Evolutionary conservation across 1,140 invertebrate genomes (phyloP), one percentile per base, ranked within the genome.

Genomic region (Proctacanthus coquilletti): DNA sequence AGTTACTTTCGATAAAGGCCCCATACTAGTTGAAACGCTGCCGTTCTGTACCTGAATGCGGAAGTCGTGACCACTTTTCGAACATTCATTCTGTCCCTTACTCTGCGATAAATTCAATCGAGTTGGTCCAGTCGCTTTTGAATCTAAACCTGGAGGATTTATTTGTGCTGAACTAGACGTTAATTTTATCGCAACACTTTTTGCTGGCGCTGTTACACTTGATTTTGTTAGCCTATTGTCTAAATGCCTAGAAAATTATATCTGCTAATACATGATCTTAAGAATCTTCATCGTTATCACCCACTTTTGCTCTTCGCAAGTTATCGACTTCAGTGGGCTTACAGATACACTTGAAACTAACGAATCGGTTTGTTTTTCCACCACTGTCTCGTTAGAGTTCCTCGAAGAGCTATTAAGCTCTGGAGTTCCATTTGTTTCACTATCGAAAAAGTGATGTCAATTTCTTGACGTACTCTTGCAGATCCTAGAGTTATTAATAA

Each of bases 11-110:
- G 50, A 46, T 19, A 60, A 42, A 41, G 52, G 40, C 2, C 57
- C 57, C 18, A 48, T 49, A 11, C 43, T 42, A 3, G 57, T 60
- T 25, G 48, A 51, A 18, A 51, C 21, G n/a, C 45, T 38, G 0
- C 51, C 52, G 34, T 60, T 60, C 18, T 48, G 44, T 1, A 60
- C 52, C 14, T 53, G 46, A 9, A 60, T 31, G 9, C 56, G 47
- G 42, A 52, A 50, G 14, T 58, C 53, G 8, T 45, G 38, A 1
- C 48, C 43, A 6, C 49, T 42, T 42, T 59, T 58, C 0, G 23
- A 25, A 25, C 6, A 8, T 25, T 25, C 23, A n/a, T 25, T 25
- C 6, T 6, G n/a, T 8, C 6, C n/a, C n/a, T 25, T 25, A 25
- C 23, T 38, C 14, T 21, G 36, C 13, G n/a, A n/a, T 30, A 38